phyloP scores from a whole-genome alignment of 23 tunicate genomes.

The Ascidia mentula region DNA sequence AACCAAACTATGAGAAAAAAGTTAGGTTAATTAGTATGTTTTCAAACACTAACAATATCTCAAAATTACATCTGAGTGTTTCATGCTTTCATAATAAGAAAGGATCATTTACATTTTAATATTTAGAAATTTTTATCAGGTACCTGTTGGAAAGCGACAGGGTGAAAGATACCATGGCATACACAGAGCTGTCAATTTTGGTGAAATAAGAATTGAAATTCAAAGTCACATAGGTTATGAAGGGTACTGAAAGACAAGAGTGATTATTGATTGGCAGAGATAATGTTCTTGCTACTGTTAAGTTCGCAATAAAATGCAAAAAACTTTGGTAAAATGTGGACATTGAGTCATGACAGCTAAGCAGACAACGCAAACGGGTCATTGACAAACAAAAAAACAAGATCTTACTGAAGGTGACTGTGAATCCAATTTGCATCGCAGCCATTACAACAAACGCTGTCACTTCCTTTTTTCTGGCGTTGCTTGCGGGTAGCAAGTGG shows the following conservation, averaged over 20 bases:
- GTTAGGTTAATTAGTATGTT: neutral
- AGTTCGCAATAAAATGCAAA: too few species aligned
- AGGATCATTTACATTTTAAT: neutral
- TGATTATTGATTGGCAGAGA: too few species aligned
- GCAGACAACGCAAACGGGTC: too few species aligned
- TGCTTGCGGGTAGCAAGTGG: neutral
- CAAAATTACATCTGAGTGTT: too few species aligned
- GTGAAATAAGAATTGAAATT: neutral
- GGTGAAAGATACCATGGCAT: neutral
- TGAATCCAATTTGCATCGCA: constrained; percentile 3
- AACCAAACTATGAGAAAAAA: neutral
- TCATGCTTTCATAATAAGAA: too few species aligned
- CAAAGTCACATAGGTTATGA: neutral
- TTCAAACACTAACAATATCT: too few species aligned
- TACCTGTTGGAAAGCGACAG: neutral
- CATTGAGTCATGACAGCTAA: too few species aligned
- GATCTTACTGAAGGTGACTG: neutral
- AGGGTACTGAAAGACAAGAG: neutral
- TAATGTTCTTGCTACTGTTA: too few species aligned
- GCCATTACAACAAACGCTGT: neutral
- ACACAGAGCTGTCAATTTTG: neutral
- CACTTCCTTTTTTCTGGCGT: neutral
- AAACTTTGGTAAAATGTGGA: too few species aligned
- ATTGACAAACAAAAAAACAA: too few species aligned
- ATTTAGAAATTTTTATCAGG: neutral